Evolutionary conservation across 2,888 invertebrate genomes (phyloP), one percentile per base, ranked within the genome.

Genomic region (Drosophila infuscata): DNA sequence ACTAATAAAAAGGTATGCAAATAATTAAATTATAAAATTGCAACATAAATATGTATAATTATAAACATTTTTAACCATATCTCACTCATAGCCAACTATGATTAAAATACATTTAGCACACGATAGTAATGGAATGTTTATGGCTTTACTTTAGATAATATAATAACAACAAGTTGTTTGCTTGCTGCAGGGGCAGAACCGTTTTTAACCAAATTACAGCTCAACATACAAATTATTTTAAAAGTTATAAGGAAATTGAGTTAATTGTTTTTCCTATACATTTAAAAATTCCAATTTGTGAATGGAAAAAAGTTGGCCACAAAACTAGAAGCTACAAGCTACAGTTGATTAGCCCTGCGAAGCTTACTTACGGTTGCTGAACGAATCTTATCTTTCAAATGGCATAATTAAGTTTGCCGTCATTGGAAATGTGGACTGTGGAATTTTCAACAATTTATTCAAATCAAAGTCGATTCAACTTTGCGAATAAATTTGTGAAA

Each of bases 301-400:
- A 32, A n/a, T 3, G 1, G 9, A 17, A 36, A 29, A 36, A 12
- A 7, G 8, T 25, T 25, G 46, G 46, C 25, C 3, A 25, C 46
- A 46, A 12, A 46, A 46, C 20, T 46, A 25, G 15, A 29, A 54
- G 29, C 17, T 3, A 36, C 29, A 35, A 35, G 29, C 29, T 15
- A 54, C 30, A 30, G n/a, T 12, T 56, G 11, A 56, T 38, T 38
- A 38, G n/a, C 29, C 29, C 12, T 38, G 11, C 11, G 29, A 29
- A 7, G 36, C 36, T 36, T 54, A 51, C n/a, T n/a, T 20, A 7
- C 17, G 35, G 17, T n/a, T 38, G 4, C 29, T n/a, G n/a, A 38
- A 29, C 29, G 29, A 56, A 56, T 56, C 41, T 56, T 56, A 30
- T 56, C 56, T 29, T 29, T 54, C 17, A 29, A 54, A 38, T 56